Conservation (phyloP, 2,113 vertebrate species). For the Turnix velox region DNA sequence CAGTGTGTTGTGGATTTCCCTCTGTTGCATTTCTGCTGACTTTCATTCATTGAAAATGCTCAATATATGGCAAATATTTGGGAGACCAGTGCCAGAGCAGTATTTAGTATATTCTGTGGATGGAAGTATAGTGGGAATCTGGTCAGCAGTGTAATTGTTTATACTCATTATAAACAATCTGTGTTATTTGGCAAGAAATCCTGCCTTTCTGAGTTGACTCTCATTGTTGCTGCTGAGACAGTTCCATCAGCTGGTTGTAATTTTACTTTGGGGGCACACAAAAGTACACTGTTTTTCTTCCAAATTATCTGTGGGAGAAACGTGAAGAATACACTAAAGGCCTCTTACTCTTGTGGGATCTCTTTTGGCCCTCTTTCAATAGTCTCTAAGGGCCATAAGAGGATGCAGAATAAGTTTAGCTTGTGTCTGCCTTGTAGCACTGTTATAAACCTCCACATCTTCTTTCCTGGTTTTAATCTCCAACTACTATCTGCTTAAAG, state of each 20-base stretch:
- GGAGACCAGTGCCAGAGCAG: conserved; percentile 29
- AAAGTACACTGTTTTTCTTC: conserved; percentile 58
- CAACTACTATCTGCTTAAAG: not conserved
- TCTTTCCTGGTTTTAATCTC: not conserved
- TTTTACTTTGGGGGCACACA: conserved; percentile 56
- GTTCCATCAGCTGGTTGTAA: conserved; percentile 66
- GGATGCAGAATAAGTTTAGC: not conserved
- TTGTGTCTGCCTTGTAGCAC: not conserved
- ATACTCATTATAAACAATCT: conserved; percentile 71
- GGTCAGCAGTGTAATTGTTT: conserved; percentile 65
- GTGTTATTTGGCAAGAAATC: conserved; percentile 61
- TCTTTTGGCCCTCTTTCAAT: not conserved
- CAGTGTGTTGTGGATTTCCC: not conserved
- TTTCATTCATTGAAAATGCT: conserved; percentile 23
- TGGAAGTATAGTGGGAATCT: conserved; percentile 56
- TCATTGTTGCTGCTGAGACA: conserved; percentile 37
- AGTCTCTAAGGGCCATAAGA: not conserved
- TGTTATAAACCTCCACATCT: not conserved
- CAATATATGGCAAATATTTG: conserved; percentile 55
- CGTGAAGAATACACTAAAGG: conserved; percentile 38
- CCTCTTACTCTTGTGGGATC: conserved; percentile 17
- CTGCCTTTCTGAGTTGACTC: conserved; percentile 50
- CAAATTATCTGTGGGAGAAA: conserved; percentile 61
- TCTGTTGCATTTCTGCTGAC: not conserved
- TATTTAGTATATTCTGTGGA: conserved; percentile 42